Evolutionary conservation across 2,888 invertebrate genomes (phyloP).

Genomic region (Dorcus hopei): DNA sequence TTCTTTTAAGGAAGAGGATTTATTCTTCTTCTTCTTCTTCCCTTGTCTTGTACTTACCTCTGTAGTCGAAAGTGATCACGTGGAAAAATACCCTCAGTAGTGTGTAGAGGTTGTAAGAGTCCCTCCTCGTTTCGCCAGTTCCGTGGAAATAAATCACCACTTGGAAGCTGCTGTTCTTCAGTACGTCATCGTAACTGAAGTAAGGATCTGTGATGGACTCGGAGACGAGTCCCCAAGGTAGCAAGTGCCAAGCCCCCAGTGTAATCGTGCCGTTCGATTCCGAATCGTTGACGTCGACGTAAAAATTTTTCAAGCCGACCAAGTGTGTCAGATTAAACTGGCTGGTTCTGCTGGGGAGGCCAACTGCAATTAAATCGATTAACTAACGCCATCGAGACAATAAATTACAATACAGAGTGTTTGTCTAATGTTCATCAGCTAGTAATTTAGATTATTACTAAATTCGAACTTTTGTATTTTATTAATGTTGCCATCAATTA

Average conservation of each 20-base stretch:
- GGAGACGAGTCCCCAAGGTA: conserved; percentile 56
- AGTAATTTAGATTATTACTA: no score
- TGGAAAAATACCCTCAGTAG: conserved; percentile 57
- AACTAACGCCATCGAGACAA: no score
- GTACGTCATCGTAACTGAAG: conserved; percentile 53
- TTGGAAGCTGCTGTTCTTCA: conserved; percentile 49
- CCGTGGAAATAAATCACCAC: conserved; percentile 47
- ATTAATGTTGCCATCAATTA: no score
- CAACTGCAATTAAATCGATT: conserved; percentile 21
- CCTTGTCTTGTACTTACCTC: conserved; percentile 31
- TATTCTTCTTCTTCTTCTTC: conserved; percentile 15
- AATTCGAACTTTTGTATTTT: no score
- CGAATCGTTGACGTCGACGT: conserved; percentile 48
- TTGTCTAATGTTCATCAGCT: no score
- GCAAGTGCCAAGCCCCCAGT: conserved; percentile 68
- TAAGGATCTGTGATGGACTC: conserved; percentile 41
- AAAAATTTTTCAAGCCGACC: conserved; percentile 66
- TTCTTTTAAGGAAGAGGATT: neutral
- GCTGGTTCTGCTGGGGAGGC: conserved; percentile 24
- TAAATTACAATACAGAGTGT: no score
- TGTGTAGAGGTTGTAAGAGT: conserved; percentile 65
- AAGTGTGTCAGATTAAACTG: conserved; percentile 41
- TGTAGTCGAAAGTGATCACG: conserved; percentile 45
- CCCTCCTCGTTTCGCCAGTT: conserved; percentile 41
- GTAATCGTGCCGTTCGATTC: conserved; percentile 50